phyloP scores from a whole-genome alignment of 2,797 vertebrate species.

The Scarus forsteni region DNA sequence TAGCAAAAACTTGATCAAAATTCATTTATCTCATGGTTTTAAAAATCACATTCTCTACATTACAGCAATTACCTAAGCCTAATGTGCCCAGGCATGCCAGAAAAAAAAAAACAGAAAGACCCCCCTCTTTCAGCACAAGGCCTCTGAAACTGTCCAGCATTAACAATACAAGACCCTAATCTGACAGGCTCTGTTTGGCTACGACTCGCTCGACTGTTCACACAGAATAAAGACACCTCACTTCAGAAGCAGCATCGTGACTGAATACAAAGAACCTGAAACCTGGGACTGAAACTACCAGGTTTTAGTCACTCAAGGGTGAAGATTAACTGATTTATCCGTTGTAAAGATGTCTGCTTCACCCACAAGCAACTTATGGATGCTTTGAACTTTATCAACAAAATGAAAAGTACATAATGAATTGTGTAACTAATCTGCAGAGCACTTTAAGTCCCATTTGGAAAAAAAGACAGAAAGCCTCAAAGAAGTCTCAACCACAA shows the following conservation, averaged over 20 bases:
- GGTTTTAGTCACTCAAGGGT: too few relatives aligned
- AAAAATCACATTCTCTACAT: not conserved
- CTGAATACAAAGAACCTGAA: constrained; percentile 2
- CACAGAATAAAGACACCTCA: constrained; percentile 42
- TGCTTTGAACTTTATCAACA: too few relatives aligned
- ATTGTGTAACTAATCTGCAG: too few relatives aligned
- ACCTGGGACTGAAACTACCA: not conserved
- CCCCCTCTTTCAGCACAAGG: constrained; percentile 22
- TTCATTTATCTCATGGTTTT: not conserved
- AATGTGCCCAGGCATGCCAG: not conserved
- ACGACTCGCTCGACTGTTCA: constrained; percentile 41
- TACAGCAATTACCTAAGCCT: not conserved
- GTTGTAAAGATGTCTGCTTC: too few relatives aligned
- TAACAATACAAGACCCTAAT: constrained; percentile 51
- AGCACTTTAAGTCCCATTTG: too few relatives aligned
- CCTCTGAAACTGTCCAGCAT: constrained; percentile 45
- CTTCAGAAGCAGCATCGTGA: constrained; percentile 10
- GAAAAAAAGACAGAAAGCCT: too few relatives aligned
- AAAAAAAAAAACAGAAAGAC: constrained; percentile 10
- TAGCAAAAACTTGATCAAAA: not conserved
- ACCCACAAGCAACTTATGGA: too few relatives aligned
- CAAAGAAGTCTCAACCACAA: too few relatives aligned
- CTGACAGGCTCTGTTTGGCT: constrained; percentile 41
- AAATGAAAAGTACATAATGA: too few relatives aligned
- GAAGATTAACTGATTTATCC: too few relatives aligned